phyloP scores from a whole-genome alignment of 2,797 vertebrate species.

The Urosaurus nigricauda region DNA sequence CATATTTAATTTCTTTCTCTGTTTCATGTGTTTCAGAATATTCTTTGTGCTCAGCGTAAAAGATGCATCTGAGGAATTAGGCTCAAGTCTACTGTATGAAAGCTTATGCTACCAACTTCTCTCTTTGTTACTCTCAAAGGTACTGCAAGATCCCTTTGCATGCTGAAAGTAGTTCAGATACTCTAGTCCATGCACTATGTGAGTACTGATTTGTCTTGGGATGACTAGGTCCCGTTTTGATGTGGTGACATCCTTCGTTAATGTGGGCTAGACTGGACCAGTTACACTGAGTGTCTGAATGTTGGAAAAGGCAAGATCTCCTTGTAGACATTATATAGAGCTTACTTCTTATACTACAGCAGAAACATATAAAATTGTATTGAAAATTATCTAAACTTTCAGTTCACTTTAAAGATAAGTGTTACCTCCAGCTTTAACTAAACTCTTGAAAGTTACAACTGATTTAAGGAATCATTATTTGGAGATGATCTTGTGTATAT shows the following conservation, averaged over 20 bases:
- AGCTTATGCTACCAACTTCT: too few relatives aligned
- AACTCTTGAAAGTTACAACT: background rate
- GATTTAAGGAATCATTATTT: background rate
- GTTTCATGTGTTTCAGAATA: background rate
- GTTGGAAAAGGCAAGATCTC: background rate
- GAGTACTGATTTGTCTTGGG: too few relatives aligned
- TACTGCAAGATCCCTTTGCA: too few relatives aligned
- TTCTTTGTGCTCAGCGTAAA: background rate
- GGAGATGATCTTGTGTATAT: background rate
- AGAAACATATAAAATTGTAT: background rate
- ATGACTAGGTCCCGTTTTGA: too few relatives aligned
- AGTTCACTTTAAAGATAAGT: conserved; percentile 5
- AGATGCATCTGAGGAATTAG: too few relatives aligned
- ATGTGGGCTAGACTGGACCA: too few relatives aligned
- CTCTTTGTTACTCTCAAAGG: too few relatives aligned
- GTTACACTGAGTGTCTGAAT: background rate
- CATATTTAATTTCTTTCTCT: background rate
- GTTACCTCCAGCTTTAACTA: background rate
- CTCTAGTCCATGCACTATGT: too few relatives aligned
- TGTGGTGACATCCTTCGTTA: too few relatives aligned
- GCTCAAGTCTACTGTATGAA: too few relatives aligned
- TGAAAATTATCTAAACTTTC: conserved; percentile 16
- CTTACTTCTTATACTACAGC: conserved; percentile 9
- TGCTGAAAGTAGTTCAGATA: too few relatives aligned
- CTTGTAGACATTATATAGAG: conserved; percentile 23